phyloP scores from a whole-genome alignment of 2,113 vertebrate species.

The Oxyruncus cristatus region DNA sequence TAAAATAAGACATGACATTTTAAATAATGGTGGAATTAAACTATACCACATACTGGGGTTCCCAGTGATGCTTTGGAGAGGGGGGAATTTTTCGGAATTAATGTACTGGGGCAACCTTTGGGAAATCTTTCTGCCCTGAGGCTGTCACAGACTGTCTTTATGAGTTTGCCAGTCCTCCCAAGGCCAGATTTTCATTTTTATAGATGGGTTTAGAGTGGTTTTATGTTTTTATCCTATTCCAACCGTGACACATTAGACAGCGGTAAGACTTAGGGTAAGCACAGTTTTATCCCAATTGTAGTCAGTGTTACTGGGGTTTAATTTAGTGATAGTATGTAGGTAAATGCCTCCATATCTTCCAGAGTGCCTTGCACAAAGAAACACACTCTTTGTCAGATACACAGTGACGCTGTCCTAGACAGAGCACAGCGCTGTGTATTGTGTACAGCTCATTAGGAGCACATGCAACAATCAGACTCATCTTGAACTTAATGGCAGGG shows the following conservation, averaged over 20 bases:
- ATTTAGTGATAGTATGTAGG: not conserved
- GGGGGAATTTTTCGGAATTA: not conserved
- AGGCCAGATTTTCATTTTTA: not conserved
- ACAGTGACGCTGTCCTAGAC: not conserved
- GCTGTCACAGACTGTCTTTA: not conserved
- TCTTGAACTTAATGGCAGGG: not conserved
- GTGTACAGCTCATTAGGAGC: not conserved
- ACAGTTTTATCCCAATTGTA: not conserved
- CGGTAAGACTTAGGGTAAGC: not conserved
- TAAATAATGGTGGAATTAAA: not conserved
- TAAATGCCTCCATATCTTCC: not conserved
- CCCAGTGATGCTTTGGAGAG: not conserved
- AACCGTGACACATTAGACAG: not conserved
- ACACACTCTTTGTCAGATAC: not conserved
- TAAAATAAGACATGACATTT: not conserved
- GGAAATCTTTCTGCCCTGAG: not conserved
- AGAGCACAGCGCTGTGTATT: not conserved
- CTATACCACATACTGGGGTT: not conserved
- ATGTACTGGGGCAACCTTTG: not conserved
- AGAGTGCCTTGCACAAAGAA: not conserved
- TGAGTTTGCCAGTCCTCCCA: not conserved
- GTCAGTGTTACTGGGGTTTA: not conserved
- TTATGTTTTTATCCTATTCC: not conserved
- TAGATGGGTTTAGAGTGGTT: not conserved
- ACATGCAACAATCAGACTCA: not conserved